A percentile compares a stretch with the other conserved stretches of the same genome.
Evolutionary conservation across 2,888 invertebrate species (phyloP).

Genomic region (Exephanes ischioxanthus): DNA sequence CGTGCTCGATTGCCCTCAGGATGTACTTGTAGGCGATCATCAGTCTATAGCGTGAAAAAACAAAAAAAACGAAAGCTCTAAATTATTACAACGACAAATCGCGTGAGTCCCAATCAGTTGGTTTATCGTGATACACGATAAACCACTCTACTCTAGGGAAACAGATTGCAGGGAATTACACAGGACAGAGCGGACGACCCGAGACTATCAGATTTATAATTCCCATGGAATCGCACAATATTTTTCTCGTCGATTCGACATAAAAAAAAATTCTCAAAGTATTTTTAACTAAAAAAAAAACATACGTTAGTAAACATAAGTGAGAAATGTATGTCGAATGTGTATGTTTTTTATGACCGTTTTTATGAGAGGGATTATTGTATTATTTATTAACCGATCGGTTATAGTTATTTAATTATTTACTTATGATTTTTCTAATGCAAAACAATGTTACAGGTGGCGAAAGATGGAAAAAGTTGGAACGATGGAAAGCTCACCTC

Average conservation of each 20-base stretch:
- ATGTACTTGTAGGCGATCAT: slow-evolving; percentile 85
- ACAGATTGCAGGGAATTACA: background rate
- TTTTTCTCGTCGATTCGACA: background rate
- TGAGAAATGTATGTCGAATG: no score
- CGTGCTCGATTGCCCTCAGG: slow-evolving; percentile 84
- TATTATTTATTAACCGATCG: no score
- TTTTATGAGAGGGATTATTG: no score
- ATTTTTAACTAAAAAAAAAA: no score
- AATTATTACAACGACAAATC: slow-evolving; percentile 1
- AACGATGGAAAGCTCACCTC: slow-evolving; percentile 73
- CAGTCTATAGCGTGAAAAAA: slow-evolving; percentile 71
- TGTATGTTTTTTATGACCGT: no score
- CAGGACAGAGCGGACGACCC: background rate
- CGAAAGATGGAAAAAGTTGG: slow-evolving; percentile 4
- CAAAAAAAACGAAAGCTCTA: background rate
- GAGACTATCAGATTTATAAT: background rate
- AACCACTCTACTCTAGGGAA: background rate
- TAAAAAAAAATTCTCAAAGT: no score
- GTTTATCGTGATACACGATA: background rate
- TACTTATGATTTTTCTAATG: no score
- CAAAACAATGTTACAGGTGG: background rate
- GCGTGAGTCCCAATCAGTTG: background rate
- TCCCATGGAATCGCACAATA: background rate
- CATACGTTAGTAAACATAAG: no score
- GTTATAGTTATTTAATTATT: no score